phyloP scores from a whole-genome alignment of 2,797 vertebrate species.

The Myotis pilosus region DNA sequence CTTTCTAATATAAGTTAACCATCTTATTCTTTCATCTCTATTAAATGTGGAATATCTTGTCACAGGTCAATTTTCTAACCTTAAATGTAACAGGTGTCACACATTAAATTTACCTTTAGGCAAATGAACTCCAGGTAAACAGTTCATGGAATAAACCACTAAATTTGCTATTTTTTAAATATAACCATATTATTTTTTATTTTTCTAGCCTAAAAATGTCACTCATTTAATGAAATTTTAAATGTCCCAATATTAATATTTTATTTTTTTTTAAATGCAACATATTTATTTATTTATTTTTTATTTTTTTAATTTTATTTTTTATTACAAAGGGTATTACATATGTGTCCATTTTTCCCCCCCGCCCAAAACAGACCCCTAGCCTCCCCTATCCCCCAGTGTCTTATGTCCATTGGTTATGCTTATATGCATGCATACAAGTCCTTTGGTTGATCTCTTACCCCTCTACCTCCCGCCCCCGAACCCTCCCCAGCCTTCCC shows the following conservation, averaged over 20 bases:
- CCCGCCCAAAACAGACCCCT: too few species aligned
- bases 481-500: too few species aligned
- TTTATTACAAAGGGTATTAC: too few species aligned
- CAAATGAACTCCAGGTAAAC: background rate
- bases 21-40: background rate
- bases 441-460: too few species aligned
- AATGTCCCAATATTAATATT: background rate
- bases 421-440: too few species aligned
- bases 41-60: background rate
- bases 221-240: background rate
- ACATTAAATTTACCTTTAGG: background rate
- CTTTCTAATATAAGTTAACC: background rate
- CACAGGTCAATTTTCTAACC: background rate
- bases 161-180: background rate
- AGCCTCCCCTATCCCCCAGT: too few species aligned
- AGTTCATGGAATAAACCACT: background rate
- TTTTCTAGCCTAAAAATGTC: background rate
- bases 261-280: too few species aligned
- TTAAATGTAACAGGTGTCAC: accelerated
- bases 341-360: too few species aligned
- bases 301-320: too few species aligned
- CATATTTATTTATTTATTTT: too few species aligned
- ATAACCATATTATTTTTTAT: background rate
- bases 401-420: too few species aligned
- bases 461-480: too few species aligned